Conservation (phyloP, 2,888 invertebrate species). For the Dendrolimus pini region DNA sequence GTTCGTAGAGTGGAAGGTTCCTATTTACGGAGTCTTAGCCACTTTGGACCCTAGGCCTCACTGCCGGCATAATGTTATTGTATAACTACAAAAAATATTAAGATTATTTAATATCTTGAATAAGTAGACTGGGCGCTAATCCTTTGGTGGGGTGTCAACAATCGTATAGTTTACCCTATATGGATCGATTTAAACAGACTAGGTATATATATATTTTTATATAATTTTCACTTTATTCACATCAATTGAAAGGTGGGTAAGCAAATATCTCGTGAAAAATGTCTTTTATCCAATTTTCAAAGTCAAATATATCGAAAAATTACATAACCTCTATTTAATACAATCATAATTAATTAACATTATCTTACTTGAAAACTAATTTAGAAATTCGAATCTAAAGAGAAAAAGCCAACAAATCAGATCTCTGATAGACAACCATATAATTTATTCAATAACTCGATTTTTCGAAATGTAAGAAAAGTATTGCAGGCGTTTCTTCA, state of each 20-base stretch:
- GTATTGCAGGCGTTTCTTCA: no score
- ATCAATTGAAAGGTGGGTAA: slow-evolving; percentile 7
- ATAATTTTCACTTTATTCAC: slow-evolving; percentile 7
- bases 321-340: neutral
- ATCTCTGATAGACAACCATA: neutral
- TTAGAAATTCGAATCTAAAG: neutral
- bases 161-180: no score
- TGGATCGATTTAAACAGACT: neutral
- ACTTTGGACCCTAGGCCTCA: no score
- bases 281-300: slow-evolving; percentile 1
- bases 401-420: neutral
- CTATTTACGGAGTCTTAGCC: no score
- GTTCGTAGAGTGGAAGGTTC: no score
- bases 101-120: no score
- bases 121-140: no score
- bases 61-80: no score
- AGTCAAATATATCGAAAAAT: neutral
- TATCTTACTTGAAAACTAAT: neutral
- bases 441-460: no score
- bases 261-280: neutral
- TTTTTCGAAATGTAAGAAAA: no score
- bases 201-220: slow-evolving; percentile 8
- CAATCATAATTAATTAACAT: neutral
- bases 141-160: no score
- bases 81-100: no score